These are phyloP conservation scores for Dipodomys stephensi DNA, from an alignment of 2,113 vertebrate species.

Conservation along the genomic window DNA sequence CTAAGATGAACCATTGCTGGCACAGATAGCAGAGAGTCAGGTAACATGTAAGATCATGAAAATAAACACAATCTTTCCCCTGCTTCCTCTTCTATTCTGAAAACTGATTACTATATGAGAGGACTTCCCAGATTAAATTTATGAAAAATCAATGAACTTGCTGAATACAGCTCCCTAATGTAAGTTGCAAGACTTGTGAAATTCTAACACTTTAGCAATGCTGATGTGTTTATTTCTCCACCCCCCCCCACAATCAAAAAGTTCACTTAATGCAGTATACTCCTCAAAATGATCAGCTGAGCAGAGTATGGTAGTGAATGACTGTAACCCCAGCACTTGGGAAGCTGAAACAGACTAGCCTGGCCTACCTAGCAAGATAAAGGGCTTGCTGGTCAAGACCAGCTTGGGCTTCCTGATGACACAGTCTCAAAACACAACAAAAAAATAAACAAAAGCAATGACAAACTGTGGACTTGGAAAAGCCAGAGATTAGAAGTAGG, in stretches of 20 bases:
- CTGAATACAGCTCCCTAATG: neutral
- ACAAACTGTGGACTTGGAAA: neutral
- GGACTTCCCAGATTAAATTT: neutral
- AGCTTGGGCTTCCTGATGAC: too few relatives aligned
- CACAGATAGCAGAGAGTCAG: neutral
- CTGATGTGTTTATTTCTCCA: neutral
- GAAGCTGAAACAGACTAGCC: too few relatives aligned
- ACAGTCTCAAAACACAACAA: too few relatives aligned
- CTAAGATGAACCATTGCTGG: neutral
- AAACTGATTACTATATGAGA: neutral
- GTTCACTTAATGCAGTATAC: neutral
- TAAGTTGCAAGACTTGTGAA: conserved; percentile 5
- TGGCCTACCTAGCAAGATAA: too few relatives aligned
- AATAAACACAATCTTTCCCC: neutral
- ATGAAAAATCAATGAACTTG: conserved; percentile 15
- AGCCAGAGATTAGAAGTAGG: neutral
- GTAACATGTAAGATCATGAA: neutral
- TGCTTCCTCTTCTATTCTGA: neutral
- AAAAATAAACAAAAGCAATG: too few relatives aligned
- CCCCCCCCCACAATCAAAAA: neutral
- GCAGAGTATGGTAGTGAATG: too few relatives aligned
- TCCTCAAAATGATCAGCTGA: neutral
- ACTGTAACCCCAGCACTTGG: too few relatives aligned
- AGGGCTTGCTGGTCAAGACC: too few relatives aligned
- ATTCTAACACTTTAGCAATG: neutral